Conservation (phyloP, 37 sponge, comb jelly and placozoan species). For the Tethya wilhelma region DNA sequence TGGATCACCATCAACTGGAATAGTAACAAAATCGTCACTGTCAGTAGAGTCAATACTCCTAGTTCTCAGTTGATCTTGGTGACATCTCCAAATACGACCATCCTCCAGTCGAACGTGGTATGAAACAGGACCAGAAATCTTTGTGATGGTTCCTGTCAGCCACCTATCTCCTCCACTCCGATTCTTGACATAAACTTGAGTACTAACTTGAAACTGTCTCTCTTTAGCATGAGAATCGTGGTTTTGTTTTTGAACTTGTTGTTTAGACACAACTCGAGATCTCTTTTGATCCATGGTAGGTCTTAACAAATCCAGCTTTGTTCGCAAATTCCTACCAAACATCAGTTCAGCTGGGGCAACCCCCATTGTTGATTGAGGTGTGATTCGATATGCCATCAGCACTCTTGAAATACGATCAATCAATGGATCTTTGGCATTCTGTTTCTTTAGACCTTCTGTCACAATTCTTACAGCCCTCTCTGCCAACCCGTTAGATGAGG, state of each 20-base stretch:
- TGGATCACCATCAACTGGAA: not conserved
- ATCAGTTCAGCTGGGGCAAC: not conserved
- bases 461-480: no score
- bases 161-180: constrained; percentile 12
- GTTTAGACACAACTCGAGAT: not conserved
- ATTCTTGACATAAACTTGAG: not conserved
- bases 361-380: not conserved
- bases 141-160: constrained; percentile 1
- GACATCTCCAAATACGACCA: constrained; percentile 7
- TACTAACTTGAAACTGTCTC: not conserved
- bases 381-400: not conserved
- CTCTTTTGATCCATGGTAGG: not conserved
- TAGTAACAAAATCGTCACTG: not conserved
- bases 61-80: constrained; percentile 6
- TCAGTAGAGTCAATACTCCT: not conserved
- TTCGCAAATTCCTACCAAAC: not conserved
- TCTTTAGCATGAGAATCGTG: constrained; percentile 2
- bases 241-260: constrained; percentile 13
- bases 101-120: not conserved
- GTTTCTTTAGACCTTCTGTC: constrained; percentile 5
- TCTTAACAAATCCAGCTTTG: not conserved
- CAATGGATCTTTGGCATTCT: not conserved
- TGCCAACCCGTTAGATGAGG: no score
- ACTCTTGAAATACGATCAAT: no score
- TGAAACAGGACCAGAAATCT: no score